Base-by-base conservation (phyloP, 2,797 vertebrate genomes). In the Pipistrellus nathusii region DNA sequence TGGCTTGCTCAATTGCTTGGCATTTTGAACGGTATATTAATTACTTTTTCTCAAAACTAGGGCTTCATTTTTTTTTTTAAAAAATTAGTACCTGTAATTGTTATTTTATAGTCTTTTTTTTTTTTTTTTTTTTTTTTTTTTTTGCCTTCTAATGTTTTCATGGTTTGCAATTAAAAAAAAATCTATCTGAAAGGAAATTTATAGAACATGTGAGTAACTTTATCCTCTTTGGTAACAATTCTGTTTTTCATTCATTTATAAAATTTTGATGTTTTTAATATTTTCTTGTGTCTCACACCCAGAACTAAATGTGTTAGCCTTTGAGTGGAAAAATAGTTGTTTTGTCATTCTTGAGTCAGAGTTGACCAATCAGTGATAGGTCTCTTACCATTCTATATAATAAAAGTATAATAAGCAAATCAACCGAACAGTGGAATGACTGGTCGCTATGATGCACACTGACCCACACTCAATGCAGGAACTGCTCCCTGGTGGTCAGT, bases 121-220 rank as follows among this genome's bases (percentile, higher is more conserved):
- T n/a, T 55, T 44, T 83, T 95, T n/a, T n/a, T n/a, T n/a, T n/a
- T n/a, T 91, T 44, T 41, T 41, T 72, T 41, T 72, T 85, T 87
- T 90, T 92, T 88, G 57, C 72, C 59, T 77, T 89, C 30, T 91
- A 13, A 80, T 25, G 25, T 46, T 92, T 87, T 81, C 75, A 44
- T 94, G n/a, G 11, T 55, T 55, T 91, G 12, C 72, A 94, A 53
- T 2, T 51, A 51, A 11, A 76, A 89, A 88, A 93, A 66, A 92
- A 64, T 90, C n/a, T n/a, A 32, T 66, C 86, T 78, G 18, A 90
- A 96, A 90, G 75, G 64, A 93, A 90, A 80, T 83, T 48, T 94
- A 1, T 66, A 75, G 17, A 53, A 66, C 5, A 17, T 86, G 32
- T 92, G 62, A 86, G 83, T 90, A 80, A 88, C n/a, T n/a, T n/a